phyloP scores from a whole-genome alignment of 2,888 invertebrate genomes.

The Microctonus aethiopoides region DNA sequence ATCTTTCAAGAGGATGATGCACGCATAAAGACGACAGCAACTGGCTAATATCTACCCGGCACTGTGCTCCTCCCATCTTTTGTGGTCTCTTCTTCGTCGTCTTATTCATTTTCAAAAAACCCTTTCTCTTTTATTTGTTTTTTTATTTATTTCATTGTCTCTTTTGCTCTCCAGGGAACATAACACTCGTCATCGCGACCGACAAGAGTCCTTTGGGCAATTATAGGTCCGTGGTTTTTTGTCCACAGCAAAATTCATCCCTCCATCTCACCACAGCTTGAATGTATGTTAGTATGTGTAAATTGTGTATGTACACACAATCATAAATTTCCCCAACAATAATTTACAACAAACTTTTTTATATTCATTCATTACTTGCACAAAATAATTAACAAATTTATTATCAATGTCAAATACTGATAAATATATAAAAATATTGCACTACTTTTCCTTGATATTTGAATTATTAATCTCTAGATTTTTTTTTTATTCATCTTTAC shows the following conservation, averaged over 20 bases:
- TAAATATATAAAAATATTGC: neutral
- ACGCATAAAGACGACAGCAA: constrained; percentile 24
- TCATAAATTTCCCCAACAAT: constrained; percentile 7
- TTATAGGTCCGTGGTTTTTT: constrained; percentile 20
- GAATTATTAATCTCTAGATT: neutral
- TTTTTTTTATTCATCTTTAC: neutral
- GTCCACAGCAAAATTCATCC: neutral
- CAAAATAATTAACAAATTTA: neutral
- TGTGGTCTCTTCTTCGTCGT: constrained; percentile 18
- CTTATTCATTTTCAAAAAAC: neutral
- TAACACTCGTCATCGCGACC: constrained; percentile 13
- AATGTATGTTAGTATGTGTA: neutral
- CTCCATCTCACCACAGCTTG: neutral
- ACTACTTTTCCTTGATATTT: neutral
- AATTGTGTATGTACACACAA: neutral
- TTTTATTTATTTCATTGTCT: constrained; percentile 3
- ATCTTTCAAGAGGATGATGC: constrained; percentile 24
- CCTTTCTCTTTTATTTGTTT: neutral
- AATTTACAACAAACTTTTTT: constrained; percentile 1
- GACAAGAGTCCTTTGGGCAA: constrained; percentile 22
- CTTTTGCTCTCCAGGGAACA: neutral
- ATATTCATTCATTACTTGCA: neutral
- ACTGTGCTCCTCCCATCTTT: constrained; percentile 19
- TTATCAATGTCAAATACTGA: neutral
- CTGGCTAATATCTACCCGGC: constrained; percentile 19